Evolutionary conservation across 1,140 invertebrate genomes (phyloP).

Genomic region (Pteromalus puparum): DNA sequence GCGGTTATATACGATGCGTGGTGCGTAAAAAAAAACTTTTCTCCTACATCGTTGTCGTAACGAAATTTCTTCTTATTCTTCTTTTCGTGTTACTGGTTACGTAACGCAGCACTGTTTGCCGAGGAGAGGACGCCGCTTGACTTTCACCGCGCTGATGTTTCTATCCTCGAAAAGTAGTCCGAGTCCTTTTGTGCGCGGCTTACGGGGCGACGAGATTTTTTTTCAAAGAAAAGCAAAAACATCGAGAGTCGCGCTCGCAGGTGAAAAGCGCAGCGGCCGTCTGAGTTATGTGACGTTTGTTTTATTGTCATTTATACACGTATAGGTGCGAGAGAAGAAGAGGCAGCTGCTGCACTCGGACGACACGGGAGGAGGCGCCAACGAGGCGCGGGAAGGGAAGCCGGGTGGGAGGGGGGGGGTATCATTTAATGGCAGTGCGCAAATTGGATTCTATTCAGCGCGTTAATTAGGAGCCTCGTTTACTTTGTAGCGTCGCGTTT

Average conservation of each 20-base stretch:
- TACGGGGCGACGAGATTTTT: background rate
- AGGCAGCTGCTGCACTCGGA: background rate
- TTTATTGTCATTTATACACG: conserved; percentile 50
- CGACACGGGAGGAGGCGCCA: conserved; percentile 3
- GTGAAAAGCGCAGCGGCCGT: conserved; percentile 23
- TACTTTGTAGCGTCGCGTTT: conserved; percentile 46
- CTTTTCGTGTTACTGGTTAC: conserved; percentile 28
- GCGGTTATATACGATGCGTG: conserved; percentile 31
- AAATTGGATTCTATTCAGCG: conserved; percentile 55
- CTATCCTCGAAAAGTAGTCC: too few relatives aligned
- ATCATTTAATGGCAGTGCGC: conserved; percentile 53
- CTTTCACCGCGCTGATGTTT: background rate
- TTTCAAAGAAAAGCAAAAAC: too few relatives aligned
- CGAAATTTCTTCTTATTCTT: conserved; percentile 30
- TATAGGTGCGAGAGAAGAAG: background rate
- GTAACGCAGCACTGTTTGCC: background rate
- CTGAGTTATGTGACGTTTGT: conserved; percentile 50
- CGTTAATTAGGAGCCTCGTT: conserved; percentile 51
- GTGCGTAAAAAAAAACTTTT: conserved; percentile 27
- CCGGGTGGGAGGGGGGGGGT: too few relatives aligned
- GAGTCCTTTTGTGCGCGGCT: too few relatives aligned
- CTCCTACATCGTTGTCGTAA: conserved; percentile 10
- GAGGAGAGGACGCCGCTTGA: background rate
- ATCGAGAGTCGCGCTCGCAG: background rate
- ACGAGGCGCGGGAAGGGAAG: background rate